These are phyloP conservation scores for Pangasius djambal DNA, from an alignment of 2,797 vertebrate species.

Conservation along the genomic window DNA sequence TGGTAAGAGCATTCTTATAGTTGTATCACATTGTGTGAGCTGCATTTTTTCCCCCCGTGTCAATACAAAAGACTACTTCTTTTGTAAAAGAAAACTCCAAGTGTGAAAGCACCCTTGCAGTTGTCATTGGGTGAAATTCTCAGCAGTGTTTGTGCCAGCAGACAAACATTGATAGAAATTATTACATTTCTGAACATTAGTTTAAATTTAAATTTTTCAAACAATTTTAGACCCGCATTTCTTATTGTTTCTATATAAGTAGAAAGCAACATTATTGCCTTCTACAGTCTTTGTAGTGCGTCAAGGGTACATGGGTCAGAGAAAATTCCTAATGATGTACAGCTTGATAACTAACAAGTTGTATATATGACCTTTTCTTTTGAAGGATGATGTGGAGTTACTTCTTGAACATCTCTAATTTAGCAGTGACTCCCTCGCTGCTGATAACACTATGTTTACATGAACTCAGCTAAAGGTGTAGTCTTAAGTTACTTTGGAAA, in stretches of 20 bases:
- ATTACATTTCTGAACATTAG: background rate
- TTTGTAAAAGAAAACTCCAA: background rate
- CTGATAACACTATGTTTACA: constrained; percentile 24
- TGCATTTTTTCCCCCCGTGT: background rate
- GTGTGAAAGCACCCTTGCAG: background rate
- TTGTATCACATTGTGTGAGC: background rate
- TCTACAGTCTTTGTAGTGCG: background rate
- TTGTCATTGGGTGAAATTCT: background rate
- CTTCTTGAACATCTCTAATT: background rate
- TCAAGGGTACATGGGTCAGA: background rate
- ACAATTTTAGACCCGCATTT: background rate
- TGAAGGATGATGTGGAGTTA: background rate
- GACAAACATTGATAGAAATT: background rate
- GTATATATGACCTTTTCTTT: background rate
- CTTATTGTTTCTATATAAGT: background rate
- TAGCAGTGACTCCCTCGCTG: background rate
- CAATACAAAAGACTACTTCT: background rate
- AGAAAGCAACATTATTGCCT: background rate
- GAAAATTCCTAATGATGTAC: background rate
- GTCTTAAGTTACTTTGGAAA: constrained; percentile 3
- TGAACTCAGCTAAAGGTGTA: background rate
- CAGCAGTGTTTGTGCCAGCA: background rate
- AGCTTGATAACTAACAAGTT: background rate
- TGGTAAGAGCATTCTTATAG: background rate
- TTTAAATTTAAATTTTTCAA: background rate